Conservation (phyloP, 2,797 vertebrate species). For the Apogon talboti region DNA sequence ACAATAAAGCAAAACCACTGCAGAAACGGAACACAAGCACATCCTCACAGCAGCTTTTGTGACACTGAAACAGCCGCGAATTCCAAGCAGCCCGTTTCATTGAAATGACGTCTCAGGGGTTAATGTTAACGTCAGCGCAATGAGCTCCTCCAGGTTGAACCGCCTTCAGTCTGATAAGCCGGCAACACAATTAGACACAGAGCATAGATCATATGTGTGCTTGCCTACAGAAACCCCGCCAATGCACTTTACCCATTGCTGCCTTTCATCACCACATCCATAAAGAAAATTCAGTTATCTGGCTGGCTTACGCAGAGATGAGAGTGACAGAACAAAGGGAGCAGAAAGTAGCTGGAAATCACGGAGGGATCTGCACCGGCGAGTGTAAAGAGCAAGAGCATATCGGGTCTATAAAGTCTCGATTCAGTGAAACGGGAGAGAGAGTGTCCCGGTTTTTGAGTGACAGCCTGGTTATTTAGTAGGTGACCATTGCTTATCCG, state of each 20-base stretch:
- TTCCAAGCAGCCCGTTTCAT: too few species aligned
- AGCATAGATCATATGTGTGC: slow-evolving; percentile 12
- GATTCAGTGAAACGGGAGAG: slow-evolving; percentile 25
- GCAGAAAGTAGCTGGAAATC: slow-evolving; percentile 27
- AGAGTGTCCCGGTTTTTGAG: slow-evolving; percentile 46
- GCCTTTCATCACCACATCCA: slow-evolving; percentile 39
- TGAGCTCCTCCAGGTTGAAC: slow-evolving; percentile 15
- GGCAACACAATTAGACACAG: slow-evolving; percentile 22
- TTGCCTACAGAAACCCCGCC: slow-evolving; percentile 18
- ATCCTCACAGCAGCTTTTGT: too few species aligned
- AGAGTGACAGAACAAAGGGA: slow-evolving; percentile 7
- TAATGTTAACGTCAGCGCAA: slow-evolving; percentile 42
- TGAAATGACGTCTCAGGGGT: neutral
- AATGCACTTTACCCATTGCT: slow-evolving; percentile 32
- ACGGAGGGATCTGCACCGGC: slow-evolving; percentile 9
- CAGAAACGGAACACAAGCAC: too few species aligned
- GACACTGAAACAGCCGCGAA: too few species aligned
- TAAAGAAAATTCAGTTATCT: slow-evolving; percentile 31
- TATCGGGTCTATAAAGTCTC: slow-evolving; percentile 6
- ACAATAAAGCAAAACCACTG: too few species aligned
- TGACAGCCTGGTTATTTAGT: slow-evolving; percentile 69
- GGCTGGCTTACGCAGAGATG: slow-evolving; percentile 28
- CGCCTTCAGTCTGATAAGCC: slow-evolving; percentile 19
- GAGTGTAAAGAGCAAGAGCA: slow-evolving; percentile 7
- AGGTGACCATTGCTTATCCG: slow-evolving; percentile 74